Evolutionary conservation across 2,888 invertebrate species (phyloP), one percentile per base, ranked within the genome.

Genomic region (Tetragnatha montana): DNA sequence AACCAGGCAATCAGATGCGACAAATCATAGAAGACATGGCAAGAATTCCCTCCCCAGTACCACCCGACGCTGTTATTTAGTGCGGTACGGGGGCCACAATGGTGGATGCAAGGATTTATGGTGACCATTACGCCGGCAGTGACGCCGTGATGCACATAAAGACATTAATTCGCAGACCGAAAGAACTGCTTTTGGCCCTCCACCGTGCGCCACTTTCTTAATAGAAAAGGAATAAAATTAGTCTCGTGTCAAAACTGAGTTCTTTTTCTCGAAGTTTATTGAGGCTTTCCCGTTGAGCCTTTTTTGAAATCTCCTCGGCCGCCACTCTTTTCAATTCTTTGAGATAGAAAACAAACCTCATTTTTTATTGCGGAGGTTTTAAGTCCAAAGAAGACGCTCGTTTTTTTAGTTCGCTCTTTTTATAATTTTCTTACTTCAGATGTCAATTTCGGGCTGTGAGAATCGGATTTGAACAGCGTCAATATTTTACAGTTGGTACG

Each of bases 131-230:
- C 78, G 86, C 49, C 71, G 76, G 49, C 79, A 19, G 73, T 50
- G 86, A 80, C 86, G 86, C 86, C 86, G 80, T 80, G 86, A 86
- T 60, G 86, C 86, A 80, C 86, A 86, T 86, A 86, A 86, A 80
- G 86, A 86, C 80, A 86, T 86, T 86, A 80, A 86, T 86, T 86
- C 86, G 73, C 73, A 74, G 85, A 79, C 85, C 78, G 74, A 75
- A 75, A 60, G 74, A 70, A 22, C 10, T 10, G 21, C 6, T 6
- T 74, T 74, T 83, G 60, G 49, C 47, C 22, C 19, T 76, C 76
- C 17, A 69, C 73, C 73, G 21, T 22, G 70, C n/a, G 19, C 21
- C 8, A 68, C 17, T 47, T n/a, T 80, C 80, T 47, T 84, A 84
- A 84, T 84, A 76, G 76, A 82, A 76, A 47, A 84, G 76, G 76